phyloP scores from a whole-genome alignment of 2,797 vertebrate genomes.

The Aphelocoma californica region DNA sequence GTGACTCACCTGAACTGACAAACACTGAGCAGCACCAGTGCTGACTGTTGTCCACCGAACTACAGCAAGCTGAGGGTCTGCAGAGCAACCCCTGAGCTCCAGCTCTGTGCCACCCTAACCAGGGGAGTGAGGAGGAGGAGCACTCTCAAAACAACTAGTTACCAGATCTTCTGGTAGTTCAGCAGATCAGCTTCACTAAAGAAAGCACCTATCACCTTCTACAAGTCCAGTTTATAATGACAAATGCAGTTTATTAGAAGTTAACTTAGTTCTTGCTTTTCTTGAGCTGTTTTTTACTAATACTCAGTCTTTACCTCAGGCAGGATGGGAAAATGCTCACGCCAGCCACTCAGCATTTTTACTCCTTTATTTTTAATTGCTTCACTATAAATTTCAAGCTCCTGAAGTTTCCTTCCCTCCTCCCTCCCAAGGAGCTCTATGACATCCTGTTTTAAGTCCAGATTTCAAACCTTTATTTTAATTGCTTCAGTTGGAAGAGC shows the following conservation, averaged over 20 bases:
- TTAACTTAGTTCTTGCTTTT: background rate
- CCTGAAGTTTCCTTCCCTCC: background rate
- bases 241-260: background rate
- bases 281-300: background rate
- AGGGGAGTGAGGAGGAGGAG: background rate
- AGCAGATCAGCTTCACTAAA: background rate
- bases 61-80: rapidly evolving
- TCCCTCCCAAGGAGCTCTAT: background rate
- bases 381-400: background rate
- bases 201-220: background rate
- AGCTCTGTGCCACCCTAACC: background rate
- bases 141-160: background rate
- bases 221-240: background rate
- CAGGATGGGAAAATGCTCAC: background rate
- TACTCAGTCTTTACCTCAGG: background rate
- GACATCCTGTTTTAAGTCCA: background rate
- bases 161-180: background rate
- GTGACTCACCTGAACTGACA: constrained; percentile 15
- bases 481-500: background rate
- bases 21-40: background rate
- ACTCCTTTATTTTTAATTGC: background rate
- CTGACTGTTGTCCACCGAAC: background rate
- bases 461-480: background rate
- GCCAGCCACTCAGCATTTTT: background rate
- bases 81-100: background rate